These are phyloP conservation scores for Phyto melanocephala DNA, from an alignment of 2,888 invertebrate genomes.

Conservation along the genomic window DNA sequence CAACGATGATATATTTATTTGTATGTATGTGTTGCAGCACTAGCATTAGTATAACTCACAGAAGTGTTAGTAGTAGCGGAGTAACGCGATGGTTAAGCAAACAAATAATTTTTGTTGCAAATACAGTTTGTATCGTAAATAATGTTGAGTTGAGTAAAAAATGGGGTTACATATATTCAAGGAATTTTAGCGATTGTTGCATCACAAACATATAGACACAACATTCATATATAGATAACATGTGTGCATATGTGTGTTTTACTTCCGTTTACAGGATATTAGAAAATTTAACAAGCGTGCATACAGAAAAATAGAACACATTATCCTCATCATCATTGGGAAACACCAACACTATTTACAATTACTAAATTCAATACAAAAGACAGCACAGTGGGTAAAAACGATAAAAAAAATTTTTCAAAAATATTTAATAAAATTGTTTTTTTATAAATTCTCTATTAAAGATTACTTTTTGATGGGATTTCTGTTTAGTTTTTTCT, in stretches of 20 bases:
- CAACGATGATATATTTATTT: neutral
- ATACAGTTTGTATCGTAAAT: constrained; percentile 38
- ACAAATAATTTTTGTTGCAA: constrained; percentile 31
- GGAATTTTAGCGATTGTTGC: neutral
- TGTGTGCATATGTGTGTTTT: neutral
- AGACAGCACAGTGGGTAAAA: constrained; percentile 16
- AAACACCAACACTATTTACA: constrained; percentile 24
- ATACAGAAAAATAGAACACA: constrained; percentile 30
- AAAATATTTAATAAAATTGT: no score
- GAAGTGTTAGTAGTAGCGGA: neutral
- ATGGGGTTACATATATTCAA: neutral
- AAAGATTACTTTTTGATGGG: no score
- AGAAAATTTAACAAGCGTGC: constrained; percentile 58
- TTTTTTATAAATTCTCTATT: no score
- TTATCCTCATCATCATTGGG: constrained; percentile 5
- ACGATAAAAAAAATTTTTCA: neutral
- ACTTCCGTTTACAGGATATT: constrained; percentile 51
- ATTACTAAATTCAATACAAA: constrained; percentile 44
- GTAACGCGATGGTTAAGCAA: constrained; percentile 33
- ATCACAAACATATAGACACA: neutral
- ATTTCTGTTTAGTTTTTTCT: no score
- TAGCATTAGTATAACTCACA: no score
- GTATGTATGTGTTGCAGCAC: neutral
- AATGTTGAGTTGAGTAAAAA: constrained; percentile 30
- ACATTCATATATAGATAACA: neutral